These are phyloP conservation scores for Urosaurus nigricauda DNA, from an alignment of 2,797 vertebrate genomes.

Conservation along the genomic window DNA sequence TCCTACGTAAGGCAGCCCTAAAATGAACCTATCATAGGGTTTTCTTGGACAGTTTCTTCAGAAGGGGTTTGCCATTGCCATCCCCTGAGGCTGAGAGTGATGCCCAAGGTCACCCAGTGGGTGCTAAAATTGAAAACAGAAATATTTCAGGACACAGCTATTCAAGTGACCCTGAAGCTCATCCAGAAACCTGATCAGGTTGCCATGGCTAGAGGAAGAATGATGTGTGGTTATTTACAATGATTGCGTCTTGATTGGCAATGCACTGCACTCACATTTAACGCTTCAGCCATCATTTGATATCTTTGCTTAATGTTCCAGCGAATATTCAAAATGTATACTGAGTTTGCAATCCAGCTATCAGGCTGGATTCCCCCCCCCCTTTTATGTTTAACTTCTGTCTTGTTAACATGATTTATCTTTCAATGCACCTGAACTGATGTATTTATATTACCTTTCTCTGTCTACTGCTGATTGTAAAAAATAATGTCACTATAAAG, in stretches of 20 bases:
- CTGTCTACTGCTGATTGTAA: neutral
- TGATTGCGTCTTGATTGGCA: slow-evolving; percentile 7
- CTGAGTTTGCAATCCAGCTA: neutral
- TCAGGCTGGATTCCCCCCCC: neutral
- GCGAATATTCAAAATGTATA: slow-evolving; percentile 3
- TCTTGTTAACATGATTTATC: slow-evolving; percentile 3
- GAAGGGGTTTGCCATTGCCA: too few species aligned
- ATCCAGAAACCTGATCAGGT: neutral
- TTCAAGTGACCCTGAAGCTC: neutral
- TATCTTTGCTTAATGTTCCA: slow-evolving; percentile 6
- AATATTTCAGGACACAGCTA: neutral
- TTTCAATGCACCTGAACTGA: neutral
- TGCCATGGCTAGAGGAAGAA: neutral
- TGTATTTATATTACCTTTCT: slow-evolving; percentile 1
- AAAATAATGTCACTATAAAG: neutral
- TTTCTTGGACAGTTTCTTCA: too few species aligned
- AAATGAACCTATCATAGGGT: too few species aligned
- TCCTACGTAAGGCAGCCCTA: too few species aligned
- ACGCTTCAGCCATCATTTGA: neutral
- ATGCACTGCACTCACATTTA: neutral
- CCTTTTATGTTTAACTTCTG: neutral
- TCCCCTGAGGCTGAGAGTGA: too few species aligned
- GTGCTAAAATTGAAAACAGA: neutral
- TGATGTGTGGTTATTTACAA: neutral
- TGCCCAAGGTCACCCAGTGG: too few species aligned